Conservation (phyloP, 2,888 invertebrate species). For the Lasioglossum lativentre region DNA sequence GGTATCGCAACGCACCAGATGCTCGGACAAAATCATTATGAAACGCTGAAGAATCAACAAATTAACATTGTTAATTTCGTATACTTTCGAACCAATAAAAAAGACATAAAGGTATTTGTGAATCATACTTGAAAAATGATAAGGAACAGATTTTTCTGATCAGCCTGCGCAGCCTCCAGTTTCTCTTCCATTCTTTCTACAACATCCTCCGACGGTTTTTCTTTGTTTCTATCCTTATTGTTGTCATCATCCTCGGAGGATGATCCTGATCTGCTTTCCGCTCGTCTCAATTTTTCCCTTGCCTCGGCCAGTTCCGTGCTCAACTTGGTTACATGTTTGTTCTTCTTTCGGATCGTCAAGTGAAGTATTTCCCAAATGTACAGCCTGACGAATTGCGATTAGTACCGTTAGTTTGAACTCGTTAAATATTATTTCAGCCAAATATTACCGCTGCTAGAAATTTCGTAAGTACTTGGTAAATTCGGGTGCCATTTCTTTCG, state of each 20-base stretch:
- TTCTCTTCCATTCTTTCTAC: constrained; percentile 98
- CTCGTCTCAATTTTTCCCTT: constrained; percentile 93
- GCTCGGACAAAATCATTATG: constrained; percentile 98
- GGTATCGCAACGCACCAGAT: constrained; percentile 96
- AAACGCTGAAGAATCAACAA: constrained; percentile 88
- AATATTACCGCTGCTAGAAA: background rate
- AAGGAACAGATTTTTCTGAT: constrained; percentile 98
- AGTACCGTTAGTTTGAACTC: background rate
- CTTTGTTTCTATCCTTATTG: constrained; percentile 86
- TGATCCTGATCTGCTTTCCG: constrained; percentile 91
- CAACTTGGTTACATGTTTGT: constrained; percentile 95
- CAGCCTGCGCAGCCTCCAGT: constrained; percentile 96
- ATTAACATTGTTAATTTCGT: background rate
- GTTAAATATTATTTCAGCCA: background rate
- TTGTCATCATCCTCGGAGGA: constrained; percentile 92
- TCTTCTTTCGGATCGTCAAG: constrained; percentile 98
- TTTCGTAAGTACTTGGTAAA: constrained; percentile 90
- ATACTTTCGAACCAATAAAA: background rate
- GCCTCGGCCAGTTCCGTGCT: constrained; percentile 93
- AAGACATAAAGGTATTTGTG: background rate
- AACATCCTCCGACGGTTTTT: constrained; percentile 91
- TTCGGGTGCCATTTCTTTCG: constrained; percentile 95
- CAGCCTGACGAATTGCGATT: constrained; percentile 86
- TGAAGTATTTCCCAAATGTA: constrained; percentile 99
- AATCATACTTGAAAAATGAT: constrained; percentile 94